Percentiles rank a stretch among this genome's conserved stretches.
Evolutionary conservation across 2,797 vertebrate genomes (phyloP).

Genomic region (Sebastiscus albofasciatus): DNA sequence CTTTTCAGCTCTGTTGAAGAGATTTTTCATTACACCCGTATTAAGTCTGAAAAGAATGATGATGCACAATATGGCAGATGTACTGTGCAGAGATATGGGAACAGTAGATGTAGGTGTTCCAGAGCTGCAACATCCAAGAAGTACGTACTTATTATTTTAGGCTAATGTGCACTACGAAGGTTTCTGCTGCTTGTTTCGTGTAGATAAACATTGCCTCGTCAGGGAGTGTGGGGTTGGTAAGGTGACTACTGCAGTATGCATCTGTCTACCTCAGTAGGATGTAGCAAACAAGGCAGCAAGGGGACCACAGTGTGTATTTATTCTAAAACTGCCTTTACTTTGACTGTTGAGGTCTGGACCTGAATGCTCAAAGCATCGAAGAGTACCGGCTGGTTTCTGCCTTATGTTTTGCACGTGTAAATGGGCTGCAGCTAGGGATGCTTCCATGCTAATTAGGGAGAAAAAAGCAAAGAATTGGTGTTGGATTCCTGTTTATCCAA

Average conservation of each 20-base stretch:
- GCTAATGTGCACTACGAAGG: constrained; percentile 64
- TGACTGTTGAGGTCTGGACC: constrained; percentile 57
- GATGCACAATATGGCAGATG: constrained; percentile 22
- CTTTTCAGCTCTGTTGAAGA: constrained; percentile 23
- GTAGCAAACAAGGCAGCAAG: constrained; percentile 59
- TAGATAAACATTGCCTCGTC: constrained; percentile 70
- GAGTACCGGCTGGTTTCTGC: constrained; percentile 12
- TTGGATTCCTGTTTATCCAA: neutral
- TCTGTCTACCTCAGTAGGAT: constrained; percentile 77
- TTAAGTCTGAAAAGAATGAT: constrained; percentile 5
- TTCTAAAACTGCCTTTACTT: constrained; percentile 79
- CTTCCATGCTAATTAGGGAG: constrained; percentile 7
- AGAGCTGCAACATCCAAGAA: constrained; percentile 34
- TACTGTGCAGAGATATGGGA: constrained; percentile 19
- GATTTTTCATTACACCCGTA: neutral
- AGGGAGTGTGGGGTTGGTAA: constrained; percentile 64
- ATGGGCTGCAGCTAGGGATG: constrained; percentile 49
- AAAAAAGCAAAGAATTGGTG: neutral
- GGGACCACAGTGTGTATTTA: constrained; percentile 53
- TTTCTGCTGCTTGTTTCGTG: constrained; percentile 62
- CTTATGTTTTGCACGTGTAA: constrained; percentile 44
- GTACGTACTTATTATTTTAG: constrained; percentile 37
- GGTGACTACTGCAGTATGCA: constrained; percentile 66
- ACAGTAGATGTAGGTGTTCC: constrained; percentile 18
- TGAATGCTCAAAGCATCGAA: constrained; percentile 10